Evolutionary conservation across 2,113 vertebrate genomes (phyloP), one percentile per base, ranked within the genome.

Genomic region (Gasterosteus aculeatus): DNA sequence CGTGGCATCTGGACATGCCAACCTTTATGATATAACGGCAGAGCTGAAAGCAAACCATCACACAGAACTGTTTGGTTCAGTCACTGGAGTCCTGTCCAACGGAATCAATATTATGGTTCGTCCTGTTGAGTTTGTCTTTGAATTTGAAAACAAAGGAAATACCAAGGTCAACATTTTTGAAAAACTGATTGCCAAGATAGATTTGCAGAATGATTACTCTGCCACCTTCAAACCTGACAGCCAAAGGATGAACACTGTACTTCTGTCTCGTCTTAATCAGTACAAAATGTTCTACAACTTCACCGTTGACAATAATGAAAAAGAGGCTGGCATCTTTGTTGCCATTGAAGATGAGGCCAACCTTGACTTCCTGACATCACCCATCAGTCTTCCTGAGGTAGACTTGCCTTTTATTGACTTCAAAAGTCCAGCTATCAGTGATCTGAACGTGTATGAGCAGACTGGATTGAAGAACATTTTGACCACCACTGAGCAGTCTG

Each of bases 171-270:
- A 85, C 14, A 58, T 75, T 46, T 92, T 93, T 31, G 86, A 96
- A 61, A 91, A 78, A 71, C 38, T 96, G 44, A 92, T 87, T 35
- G 95, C 95, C 14, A 97, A 97, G 83, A 90, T 98, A 78, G 96
- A 97, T 33, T 91, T 97, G 69, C 88, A 95, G 77, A 97, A 96
- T 91, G 95, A 97, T 78, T 97, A 97, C 42, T 88, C 89, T 1
- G 87, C 95, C 63, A 82, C 82, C 33, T 81, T 99, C 29, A 96
- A 84, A 71, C 87, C 92, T 4, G 85, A 88, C 5, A 80, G 84
- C 82, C 97, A 98, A 69, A 92, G 93, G 60, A 75, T 95, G 16
- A 94, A 81, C 82, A 96, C 95, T 90, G 78, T 95, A 77, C 89
- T 93, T 60, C 78, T 86, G 69, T 90, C 93, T 53, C 95, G 94